Conservation (phyloP, 2,797 vertebrate genomes). For the Gymnopithys bicolor region DNA sequence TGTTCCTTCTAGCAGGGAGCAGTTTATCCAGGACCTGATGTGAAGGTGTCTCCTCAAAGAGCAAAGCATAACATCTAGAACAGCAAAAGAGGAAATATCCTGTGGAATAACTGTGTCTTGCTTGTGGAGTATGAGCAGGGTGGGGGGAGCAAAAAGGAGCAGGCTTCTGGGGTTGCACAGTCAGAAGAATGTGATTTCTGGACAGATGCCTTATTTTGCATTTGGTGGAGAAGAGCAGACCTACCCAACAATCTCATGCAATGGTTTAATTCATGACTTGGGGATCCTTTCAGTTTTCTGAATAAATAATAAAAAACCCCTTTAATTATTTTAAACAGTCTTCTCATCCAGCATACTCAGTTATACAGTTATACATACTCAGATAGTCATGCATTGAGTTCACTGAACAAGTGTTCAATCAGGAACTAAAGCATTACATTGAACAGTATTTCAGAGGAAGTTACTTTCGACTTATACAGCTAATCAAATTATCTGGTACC, state of each 20-base stretch:
- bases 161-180: background rate
- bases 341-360: background rate
- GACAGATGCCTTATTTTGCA: background rate
- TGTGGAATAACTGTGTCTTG: background rate
- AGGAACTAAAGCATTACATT: background rate
- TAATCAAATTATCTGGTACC: background rate
- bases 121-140: background rate
- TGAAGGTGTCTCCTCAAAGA: background rate
- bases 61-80: background rate
- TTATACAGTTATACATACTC: no score
- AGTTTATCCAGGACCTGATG: background rate
- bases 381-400: background rate
- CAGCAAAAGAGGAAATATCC: background rate
- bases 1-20: background rate
- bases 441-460: background rate
- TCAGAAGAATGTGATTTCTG: background rate
- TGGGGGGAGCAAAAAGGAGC: background rate
- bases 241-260: background rate
- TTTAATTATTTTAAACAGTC: background rate
- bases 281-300: background rate
- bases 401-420: background rate
- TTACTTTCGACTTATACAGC: background rate
- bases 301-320: background rate
- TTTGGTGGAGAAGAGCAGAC: background rate
- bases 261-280: background rate